phyloP scores from a whole-genome alignment of 2,888 invertebrate genomes.

The Pandemis heparana region DNA sequence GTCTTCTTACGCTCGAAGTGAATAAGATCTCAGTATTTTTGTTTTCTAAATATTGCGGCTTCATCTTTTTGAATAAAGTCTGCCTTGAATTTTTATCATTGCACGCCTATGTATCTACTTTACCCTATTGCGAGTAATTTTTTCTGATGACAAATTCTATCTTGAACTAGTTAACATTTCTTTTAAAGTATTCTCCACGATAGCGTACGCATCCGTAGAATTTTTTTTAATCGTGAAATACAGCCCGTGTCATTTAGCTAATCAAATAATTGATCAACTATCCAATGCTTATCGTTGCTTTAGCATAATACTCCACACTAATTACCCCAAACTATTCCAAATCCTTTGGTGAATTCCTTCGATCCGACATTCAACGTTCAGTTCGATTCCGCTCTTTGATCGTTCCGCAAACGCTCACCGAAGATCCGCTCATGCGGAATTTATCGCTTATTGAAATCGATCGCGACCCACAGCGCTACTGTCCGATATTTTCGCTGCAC shows the following conservation, averaged over 20 bases:
- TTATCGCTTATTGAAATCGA: conserved; percentile 80
- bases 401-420: conserved; percentile 59
- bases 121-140: too few species aligned
- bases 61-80: conserved; percentile 3
- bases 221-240: too few species aligned
- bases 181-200: too few species aligned
- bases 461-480: conserved; percentile 49
- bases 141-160: too few species aligned
- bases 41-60: conserved; percentile 35
- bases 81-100: not conserved
- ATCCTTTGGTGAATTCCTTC: conserved; percentile 4
- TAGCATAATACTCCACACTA: not conserved
- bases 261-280: too few species aligned
- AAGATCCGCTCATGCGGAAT: conserved; percentile 69
- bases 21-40: conserved; percentile 56
- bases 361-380: conserved; percentile 42
- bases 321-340: conserved; percentile 4
- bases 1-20: conserved; percentile 59
- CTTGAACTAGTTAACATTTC: too few species aligned
- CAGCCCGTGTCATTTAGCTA: too few species aligned
- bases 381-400: conserved; percentile 56
- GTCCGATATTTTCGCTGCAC: conserved; percentile 59
- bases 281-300: too few species aligned
- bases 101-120: not conserved
- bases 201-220: too few species aligned